These are phyloP conservation scores for Chloroclystis v-ata DNA, from an alignment of 2,888 invertebrate species.

Conservation along the genomic window DNA sequence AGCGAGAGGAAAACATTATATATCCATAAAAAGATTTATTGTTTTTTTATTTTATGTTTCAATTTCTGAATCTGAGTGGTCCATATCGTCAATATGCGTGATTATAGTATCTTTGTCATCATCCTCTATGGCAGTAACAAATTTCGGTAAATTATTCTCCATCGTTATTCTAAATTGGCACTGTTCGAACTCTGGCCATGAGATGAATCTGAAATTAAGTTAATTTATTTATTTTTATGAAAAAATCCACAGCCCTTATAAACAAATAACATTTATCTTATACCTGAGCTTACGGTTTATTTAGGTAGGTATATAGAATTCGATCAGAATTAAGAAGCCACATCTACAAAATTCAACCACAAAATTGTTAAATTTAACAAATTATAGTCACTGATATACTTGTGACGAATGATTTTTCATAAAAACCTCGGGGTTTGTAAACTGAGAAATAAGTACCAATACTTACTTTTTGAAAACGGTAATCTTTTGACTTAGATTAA, in stretches of 20 bases:
- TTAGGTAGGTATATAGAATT: too few relatives aligned
- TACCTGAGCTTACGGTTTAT: too few relatives aligned
- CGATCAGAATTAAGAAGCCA: too few relatives aligned
- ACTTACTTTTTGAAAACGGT: conserved; percentile 79
- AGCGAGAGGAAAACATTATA: conserved; percentile 47
- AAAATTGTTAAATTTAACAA: too few relatives aligned
- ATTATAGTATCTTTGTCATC: conserved; percentile 51
- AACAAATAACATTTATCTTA: too few relatives aligned
- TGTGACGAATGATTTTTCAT: too few relatives aligned
- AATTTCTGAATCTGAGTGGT: conserved; percentile 49
- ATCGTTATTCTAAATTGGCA: conserved; percentile 82
- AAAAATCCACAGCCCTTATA: too few relatives aligned
- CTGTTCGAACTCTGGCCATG: conserved; percentile 81
- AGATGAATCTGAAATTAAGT: conserved; percentile 60
- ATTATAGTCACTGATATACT: too few relatives aligned
- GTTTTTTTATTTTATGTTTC: conserved; percentile 36
- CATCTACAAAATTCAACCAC: too few relatives aligned
- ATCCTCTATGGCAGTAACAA: conserved; percentile 51
- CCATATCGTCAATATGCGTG: conserved; percentile 54
- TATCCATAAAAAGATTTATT: conserved; percentile 42
- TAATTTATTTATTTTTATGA: neutral
- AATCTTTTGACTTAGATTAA: conserved; percentile 80
- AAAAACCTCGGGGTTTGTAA: too few relatives aligned
- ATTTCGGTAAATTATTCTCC: conserved; percentile 78
- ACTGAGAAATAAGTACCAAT: neutral